Percentiles rank a stretch among this genome's conserved stretches.
Evolutionary conservation across 2,113 vertebrate species (phyloP).

Genomic region (Hassar affinis): DNA sequence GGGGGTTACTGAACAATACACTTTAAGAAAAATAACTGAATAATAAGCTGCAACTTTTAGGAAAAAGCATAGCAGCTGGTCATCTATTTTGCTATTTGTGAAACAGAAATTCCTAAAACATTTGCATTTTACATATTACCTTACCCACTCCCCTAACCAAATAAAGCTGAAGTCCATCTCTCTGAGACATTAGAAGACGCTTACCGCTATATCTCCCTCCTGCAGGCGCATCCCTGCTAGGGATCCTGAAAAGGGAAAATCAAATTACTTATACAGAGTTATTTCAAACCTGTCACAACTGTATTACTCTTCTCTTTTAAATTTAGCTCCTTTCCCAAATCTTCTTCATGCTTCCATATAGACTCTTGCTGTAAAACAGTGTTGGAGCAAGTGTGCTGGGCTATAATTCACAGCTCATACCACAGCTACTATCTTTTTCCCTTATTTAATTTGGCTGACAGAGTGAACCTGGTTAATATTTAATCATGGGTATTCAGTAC

Average conservation of each 20-base stretch:
- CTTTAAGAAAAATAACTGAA: not conserved
- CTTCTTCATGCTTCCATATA: not conserved
- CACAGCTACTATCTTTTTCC: constrained; percentile 15
- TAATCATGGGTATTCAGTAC: constrained; percentile 36
- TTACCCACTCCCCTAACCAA: not conserved
- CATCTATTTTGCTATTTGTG: constrained; percentile 1
- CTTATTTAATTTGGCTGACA: constrained; percentile 38
- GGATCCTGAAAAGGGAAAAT: constrained; percentile 75
- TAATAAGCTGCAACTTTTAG: not conserved
- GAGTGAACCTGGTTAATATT: not conserved
- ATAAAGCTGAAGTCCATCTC: not conserved
- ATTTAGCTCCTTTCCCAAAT: constrained; percentile 7
- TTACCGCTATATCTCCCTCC: constrained; percentile 90
- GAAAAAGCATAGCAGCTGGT: not conserved
- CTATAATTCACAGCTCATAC: constrained; percentile 4
- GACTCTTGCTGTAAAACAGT: not conserved
- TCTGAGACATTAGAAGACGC: constrained; percentile 50
- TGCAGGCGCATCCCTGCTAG: constrained; percentile 91
- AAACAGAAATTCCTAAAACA: not conserved
- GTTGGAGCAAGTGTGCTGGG: not conserved
- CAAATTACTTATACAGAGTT: constrained; percentile 6
- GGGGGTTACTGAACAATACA: not conserved
- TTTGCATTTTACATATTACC: constrained; percentile 26
- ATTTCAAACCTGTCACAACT: constrained; percentile 22
- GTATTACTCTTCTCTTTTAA: constrained; percentile 17